These are phyloP conservation scores for Nothoprocta perdicaria DNA, from an alignment of 2,113 vertebrate species.

Conservation along the genomic window DNA sequence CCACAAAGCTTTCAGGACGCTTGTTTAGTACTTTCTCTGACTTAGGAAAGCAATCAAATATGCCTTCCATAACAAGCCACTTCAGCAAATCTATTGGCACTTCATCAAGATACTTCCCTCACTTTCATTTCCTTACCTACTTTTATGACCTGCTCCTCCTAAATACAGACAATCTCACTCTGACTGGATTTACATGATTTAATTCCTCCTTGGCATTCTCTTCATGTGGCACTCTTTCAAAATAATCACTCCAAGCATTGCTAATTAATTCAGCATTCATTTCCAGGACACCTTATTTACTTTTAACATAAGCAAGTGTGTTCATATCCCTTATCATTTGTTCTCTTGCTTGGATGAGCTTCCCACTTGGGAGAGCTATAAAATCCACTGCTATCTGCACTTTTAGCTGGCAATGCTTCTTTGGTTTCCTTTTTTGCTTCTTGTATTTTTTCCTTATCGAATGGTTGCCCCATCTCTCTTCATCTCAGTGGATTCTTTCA, in stretches of 20 bases:
- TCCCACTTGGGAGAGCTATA: background rate
- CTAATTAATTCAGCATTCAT: constrained; percentile 45
- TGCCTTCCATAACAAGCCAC: constrained; percentile 27
- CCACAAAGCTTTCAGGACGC: constrained; percentile 1
- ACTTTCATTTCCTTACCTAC: constrained; percentile 2
- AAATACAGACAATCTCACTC: background rate
- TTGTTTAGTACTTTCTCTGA: constrained; percentile 27
- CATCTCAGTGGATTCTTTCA: background rate
- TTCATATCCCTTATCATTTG: background rate
- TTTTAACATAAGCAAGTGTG: background rate
- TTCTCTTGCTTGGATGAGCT: background rate
- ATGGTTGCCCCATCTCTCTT: background rate
- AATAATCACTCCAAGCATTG: constrained; percentile 21
- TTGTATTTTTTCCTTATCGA: background rate
- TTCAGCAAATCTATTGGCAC: constrained; percentile 19
- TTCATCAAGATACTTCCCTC: constrained; percentile 29
- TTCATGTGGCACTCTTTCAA: background rate
- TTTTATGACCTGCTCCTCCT: constrained; percentile 20
- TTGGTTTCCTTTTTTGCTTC: background rate
- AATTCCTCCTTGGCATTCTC: constrained; percentile 15
- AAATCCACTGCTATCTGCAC: background rate
- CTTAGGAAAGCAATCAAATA: constrained; percentile 45
- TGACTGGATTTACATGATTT: background rate
- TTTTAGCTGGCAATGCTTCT: background rate
- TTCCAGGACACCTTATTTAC: constrained; percentile 38